These are phyloP conservation scores for Brachirus orientalis DNA, from an alignment of 2,113 vertebrate species.

Conservation along the genomic window DNA sequence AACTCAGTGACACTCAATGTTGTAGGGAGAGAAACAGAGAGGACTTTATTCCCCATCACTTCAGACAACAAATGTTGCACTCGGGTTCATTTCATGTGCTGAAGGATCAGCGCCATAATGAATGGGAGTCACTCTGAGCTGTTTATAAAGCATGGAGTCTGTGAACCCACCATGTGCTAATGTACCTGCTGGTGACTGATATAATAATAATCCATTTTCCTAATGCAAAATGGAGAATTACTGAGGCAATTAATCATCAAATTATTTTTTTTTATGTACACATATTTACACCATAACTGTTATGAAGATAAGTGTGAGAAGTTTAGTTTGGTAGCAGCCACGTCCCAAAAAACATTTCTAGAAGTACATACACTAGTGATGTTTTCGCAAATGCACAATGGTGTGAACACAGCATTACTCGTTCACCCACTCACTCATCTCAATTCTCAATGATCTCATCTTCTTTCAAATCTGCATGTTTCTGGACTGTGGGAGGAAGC, in stretches of 20 bases:
- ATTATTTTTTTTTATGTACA: constrained; percentile 16
- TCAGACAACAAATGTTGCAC: constrained; percentile 50
- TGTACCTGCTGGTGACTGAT: constrained; percentile 13
- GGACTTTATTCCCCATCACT: constrained; percentile 69
- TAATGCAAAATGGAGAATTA: constrained; percentile 7
- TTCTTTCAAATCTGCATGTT: too few relatives aligned
- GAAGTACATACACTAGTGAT: too few relatives aligned
- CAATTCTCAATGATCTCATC: too few relatives aligned
- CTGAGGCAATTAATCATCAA: constrained; percentile 15
- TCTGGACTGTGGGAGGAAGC: too few relatives aligned
- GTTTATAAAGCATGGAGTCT: constrained; percentile 35
- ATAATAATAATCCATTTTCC: constrained; percentile 1
- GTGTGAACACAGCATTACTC: too few relatives aligned
- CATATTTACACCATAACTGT: constrained; percentile 2
- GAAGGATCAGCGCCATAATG: constrained; percentile 44
- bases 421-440: too few relatives aligned
- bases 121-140: constrained; percentile 43
- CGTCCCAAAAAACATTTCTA: too few relatives aligned
- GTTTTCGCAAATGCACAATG: too few relatives aligned
- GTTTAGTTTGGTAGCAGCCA: too few relatives aligned
- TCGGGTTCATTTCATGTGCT: constrained; percentile 49
- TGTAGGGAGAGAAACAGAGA: constrained; percentile 62
- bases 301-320: neutral
- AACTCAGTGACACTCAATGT: constrained; percentile 53
- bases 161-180: constrained; percentile 10